phyloP scores from a whole-genome alignment of 2,113 vertebrate species.

The Dicentrarchus labrax region DNA sequence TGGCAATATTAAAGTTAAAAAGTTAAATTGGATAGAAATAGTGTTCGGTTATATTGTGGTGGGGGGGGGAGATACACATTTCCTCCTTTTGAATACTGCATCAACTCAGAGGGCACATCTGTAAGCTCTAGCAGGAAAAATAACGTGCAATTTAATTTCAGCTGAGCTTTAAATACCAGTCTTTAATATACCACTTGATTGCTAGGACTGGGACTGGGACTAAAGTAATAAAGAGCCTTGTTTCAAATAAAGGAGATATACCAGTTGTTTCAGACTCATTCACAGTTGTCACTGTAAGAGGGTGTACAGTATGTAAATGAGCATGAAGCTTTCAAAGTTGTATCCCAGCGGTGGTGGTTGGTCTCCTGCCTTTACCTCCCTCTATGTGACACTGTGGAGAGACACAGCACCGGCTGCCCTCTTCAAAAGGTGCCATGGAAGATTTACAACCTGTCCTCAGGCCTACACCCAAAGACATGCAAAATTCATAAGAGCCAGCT shows the following conservation, averaged over 20 bases:
- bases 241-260: neutral
- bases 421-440: conserved; percentile 28
- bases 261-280: neutral
- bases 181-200: neutral
- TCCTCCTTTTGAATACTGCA: too few species aligned
- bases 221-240: neutral
- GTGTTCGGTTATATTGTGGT: too few species aligned
- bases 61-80: too few species aligned
- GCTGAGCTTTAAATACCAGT: neutral
- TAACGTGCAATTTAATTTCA: neutral
- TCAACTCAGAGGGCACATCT: neutral
- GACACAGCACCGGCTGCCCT: neutral
- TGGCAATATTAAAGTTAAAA: too few species aligned
- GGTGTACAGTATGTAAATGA: neutral
- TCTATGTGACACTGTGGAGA: neutral
- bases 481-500: conserved; percentile 46
- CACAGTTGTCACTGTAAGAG: neutral
- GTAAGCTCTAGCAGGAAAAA: neutral
- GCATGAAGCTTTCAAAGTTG: neutral
- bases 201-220: neutral
- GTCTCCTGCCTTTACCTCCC: neutral
- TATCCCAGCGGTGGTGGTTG: neutral
- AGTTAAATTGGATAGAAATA: too few species aligned
- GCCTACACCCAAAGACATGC: conserved; percentile 40
- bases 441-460: conserved; percentile 53